Conservation (phyloP, 92 coral and sea anemone genomes). For the Ricordea florida region DNA sequence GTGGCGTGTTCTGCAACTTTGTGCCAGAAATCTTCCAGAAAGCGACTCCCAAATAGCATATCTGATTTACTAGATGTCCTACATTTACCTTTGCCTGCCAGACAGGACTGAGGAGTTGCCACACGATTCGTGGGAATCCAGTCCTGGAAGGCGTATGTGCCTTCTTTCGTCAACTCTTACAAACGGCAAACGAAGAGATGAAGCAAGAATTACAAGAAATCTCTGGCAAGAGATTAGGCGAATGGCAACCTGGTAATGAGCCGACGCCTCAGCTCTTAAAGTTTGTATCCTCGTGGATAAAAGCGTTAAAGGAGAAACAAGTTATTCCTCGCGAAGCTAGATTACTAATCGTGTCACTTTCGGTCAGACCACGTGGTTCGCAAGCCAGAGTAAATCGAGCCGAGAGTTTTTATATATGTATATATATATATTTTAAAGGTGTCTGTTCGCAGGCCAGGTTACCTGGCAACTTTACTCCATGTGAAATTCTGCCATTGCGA, state of each 20-base stretch:
- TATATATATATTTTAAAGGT: no score
- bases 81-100: constrained; percentile 11
- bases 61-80: constrained; percentile 15
- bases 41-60: neutral
- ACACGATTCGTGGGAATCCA: constrained; percentile 7
- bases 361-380: no score
- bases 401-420: no score
- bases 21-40: neutral
- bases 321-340: no score
- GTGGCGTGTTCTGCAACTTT: neutral
- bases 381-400: no score
- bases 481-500: no score
- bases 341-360: no score
- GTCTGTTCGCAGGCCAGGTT: no score
- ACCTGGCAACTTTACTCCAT: no score
- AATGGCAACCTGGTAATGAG: constrained; percentile 9
- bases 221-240: constrained; percentile 6
- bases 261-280: constrained; percentile 14
- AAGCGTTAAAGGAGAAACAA: neutral
- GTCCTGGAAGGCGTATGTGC: neutral
- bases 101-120: constrained; percentile 9
- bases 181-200: neutral
- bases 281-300: constrained; percentile 12
- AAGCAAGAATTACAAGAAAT: neutral
- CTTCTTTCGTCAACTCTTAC: constrained; percentile 2